Evolutionary conservation across 2,888 invertebrate genomes (phyloP).

Genomic region (Gerris lacustris): DNA sequence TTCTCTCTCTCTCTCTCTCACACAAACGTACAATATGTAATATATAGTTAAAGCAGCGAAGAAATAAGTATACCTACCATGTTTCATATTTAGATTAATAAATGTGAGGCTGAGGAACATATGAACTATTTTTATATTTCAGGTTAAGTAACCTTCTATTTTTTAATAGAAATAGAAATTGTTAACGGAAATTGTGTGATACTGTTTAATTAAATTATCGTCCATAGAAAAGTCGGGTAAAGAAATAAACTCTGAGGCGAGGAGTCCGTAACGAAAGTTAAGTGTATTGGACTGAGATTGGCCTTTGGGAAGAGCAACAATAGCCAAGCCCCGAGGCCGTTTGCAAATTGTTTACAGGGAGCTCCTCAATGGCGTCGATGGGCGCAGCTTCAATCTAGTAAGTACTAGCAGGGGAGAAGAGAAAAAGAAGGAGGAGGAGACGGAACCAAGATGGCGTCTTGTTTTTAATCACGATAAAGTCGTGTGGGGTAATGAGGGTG

Average conservation of each 20-base stretch:
- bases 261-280: background rate
- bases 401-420: background rate
- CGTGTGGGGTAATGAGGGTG: slow-evolving; percentile 5
- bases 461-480: background rate
- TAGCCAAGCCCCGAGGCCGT: background rate
- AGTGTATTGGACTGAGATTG: slow-evolving; percentile 3
- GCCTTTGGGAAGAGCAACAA: background rate
- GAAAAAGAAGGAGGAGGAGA: background rate
- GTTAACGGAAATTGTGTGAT: no score
- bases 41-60: no score
- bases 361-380: background rate
- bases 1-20: no score
- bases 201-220: background rate
- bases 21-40: no score
- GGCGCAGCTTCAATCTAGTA: background rate
- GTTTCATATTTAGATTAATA: no score
- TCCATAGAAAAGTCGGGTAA: background rate
- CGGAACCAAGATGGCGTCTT: background rate
- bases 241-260: background rate
- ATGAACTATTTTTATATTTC: no score
- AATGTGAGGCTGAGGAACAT: no score
- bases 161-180: no score
- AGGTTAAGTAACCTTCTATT: no score
- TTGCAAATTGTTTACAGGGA: background rate
- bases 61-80: no score